Base-by-base conservation (phyloP, 2,113 vertebrate genomes). In the Alosa alosa region DNA sequence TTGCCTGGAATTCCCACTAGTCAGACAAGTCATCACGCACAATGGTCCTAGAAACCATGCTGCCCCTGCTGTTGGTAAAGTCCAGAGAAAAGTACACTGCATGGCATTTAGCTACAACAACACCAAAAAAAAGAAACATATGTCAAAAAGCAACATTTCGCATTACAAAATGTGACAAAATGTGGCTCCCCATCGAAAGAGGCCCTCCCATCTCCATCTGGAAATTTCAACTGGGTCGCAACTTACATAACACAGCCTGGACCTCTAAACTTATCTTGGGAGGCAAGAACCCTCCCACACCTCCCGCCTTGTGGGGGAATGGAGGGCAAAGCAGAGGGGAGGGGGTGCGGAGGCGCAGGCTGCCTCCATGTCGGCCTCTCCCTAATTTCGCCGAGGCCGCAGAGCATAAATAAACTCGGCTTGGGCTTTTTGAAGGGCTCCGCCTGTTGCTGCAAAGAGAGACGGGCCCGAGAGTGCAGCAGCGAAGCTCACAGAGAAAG, bases 311-410 rank as follows among this genome's bases (percentile, higher is more conserved):
- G 31, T 15, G 15, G 72, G 72, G 31, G 72, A 15, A 78, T 36
- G 11, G 31, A 41, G 72, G 72, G 72, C 25, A 25, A 36, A 72
- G 72, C 11, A 17, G 31, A 39, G 25, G 72, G 72, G 72, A 36
- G 15, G 36, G 64, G 64, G 6, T 2, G 25, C 7, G 31, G 31
- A 36, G 72, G 3, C 3, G 31, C 36, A 78, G 72, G 72, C 55
- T 18, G 15, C 31, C 31, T 78, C 72, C 36, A 36, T 39, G 72
- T 78, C 31, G 31, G 72, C 72, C 72, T 78, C 72, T 78, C 72
- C 72, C 72, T 78, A 78, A 78, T 78, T 78, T 78, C 31, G 31
- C 72, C 72, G 31, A 78, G 72, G 72, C 72, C 72, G 31, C 72
- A 78, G 72, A 78, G 72, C 72, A 78, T 78, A 78, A 78, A 78